A percentile compares a stretch with the other conserved stretches of the same genome.
phyloP scores from a whole-genome alignment of 1,140 invertebrate genomes.

The Anoplophora glabripennis region DNA sequence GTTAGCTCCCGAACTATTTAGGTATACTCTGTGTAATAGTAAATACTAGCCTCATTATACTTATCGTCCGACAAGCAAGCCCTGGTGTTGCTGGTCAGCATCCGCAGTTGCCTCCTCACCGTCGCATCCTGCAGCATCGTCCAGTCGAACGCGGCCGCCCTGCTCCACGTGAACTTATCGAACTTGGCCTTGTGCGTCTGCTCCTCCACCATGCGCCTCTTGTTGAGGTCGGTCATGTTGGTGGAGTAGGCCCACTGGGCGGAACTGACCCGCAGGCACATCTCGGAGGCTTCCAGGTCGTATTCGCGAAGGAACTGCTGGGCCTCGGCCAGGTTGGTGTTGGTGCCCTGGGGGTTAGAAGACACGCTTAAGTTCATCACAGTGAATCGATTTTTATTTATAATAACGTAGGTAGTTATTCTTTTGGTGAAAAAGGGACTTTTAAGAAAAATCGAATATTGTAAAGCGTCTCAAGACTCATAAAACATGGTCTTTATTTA shows the following conservation, averaged over 20 bases:
- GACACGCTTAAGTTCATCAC: too few relatives aligned
- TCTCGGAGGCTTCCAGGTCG: conserved; percentile 66
- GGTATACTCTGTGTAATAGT: too few relatives aligned
- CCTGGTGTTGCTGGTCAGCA: conserved; percentile 67
- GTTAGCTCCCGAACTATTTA: too few relatives aligned
- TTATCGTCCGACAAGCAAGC: conserved; percentile 72
- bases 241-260: conserved; percentile 76
- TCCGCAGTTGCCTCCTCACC: conserved; percentile 66
- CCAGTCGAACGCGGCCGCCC: conserved; percentile 66
- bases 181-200: conserved; percentile 67
- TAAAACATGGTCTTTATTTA: too few relatives aligned
- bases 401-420: too few relatives aligned
- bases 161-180: conserved; percentile 69
- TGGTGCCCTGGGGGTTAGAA: conserved; percentile 58
- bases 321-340: conserved; percentile 66
- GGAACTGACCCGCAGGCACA: conserved; percentile 66
- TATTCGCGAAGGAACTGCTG: conserved; percentile 70
- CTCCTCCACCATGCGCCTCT: conserved; percentile 68
- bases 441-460: too few relatives aligned
- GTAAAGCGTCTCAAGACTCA: too few relatives aligned
- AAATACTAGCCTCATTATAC: conserved; percentile 63
- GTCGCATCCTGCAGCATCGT: conserved; percentile 64
- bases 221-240: conserved; percentile 72
- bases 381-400: too few relatives aligned
- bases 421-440: too few relatives aligned